Conservation (phyloP, 2,888 invertebrate species). For the Torymus tubicola region DNA sequence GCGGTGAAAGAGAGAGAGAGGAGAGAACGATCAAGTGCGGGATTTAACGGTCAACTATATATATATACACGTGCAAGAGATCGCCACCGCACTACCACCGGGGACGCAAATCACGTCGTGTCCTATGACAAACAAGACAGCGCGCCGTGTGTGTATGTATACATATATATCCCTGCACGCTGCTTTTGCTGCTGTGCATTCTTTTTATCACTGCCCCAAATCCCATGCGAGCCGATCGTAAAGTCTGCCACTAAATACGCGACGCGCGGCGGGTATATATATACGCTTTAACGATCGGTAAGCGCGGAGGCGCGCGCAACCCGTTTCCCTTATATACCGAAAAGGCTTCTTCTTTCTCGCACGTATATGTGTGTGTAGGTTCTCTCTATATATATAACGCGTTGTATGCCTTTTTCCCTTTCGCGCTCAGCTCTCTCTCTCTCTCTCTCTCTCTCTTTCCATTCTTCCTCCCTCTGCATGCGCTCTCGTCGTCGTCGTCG, state of each 20-base stretch:
- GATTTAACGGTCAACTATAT: constrained; percentile 69
- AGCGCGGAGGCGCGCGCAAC: background rate
- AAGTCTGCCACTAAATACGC: constrained; percentile 61
- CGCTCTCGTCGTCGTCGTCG: constrained; percentile 25
- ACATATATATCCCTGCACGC: background rate
- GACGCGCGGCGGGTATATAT: no score
- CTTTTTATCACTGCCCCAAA: constrained; percentile 60
- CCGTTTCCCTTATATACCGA: constrained; percentile 46
- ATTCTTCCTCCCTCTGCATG: constrained; percentile 1
- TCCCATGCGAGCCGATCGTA: constrained; percentile 59
- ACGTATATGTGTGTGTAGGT: background rate
- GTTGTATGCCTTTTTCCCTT: no score
- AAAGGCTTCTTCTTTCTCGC: constrained; percentile 45
- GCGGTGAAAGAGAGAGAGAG: background rate
- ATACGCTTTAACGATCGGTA: constrained; percentile 48
- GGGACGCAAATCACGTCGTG: constrained; percentile 61
- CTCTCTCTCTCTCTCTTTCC: constrained; percentile 3
- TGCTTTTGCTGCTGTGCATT: constrained; percentile 8
- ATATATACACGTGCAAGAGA: constrained; percentile 60
- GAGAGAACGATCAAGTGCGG: constrained; percentile 71
- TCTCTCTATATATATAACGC: background rate
- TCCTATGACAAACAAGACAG: constrained; percentile 59
- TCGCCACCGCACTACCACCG: constrained; percentile 35
- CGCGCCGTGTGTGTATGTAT: constrained; percentile 17
- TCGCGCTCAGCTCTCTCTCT: background rate